Evolutionary conservation across 2,797 vertebrate genomes (phyloP), one percentile per base, ranked within the genome.

Genomic region (Alectoris magna): DNA sequence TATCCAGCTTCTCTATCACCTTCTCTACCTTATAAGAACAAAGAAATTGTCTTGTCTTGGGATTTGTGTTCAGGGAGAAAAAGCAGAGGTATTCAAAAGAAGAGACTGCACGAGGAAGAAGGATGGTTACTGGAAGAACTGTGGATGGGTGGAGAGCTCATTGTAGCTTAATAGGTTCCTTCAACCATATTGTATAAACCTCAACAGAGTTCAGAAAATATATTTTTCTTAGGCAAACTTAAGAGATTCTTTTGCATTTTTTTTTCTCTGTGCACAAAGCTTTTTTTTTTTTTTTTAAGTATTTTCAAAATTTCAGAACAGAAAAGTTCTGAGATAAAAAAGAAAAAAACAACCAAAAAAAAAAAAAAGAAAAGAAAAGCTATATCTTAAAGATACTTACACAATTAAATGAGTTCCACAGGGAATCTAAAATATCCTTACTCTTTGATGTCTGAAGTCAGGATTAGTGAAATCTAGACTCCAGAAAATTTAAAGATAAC

Each of bases 401-500:
- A 74, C 66, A 97, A 95, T 93, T 95, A 96, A 95, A 94, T 92
- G 14, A 95, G 87, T 69, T 96, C 96, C 88, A 88, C 86, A 31
- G 95, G 87, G 84, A 95, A 72, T 85, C 90, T 76, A 87, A 91
- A 93, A 91, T 80, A 93, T 84, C 81, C 87, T 80, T 92, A 48
- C 44, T 93, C 95, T 96, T 96, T 96, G 95, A 97, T 94, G 94
- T 96, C 83, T 96, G 87, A 94, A 95, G 85, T 70, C 75, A 92
- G 90, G 95, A 96, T 97, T 97, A 97, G 91, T 73, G 83, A 96
- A 97, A 96, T 94, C 91, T 95, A 94, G 73, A 82, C 84, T 95
- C 76, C 31, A 88, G 88, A 89, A 96, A 93, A 95, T 92, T 84
- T 95, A 72, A 89, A 93, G 91, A 82, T 86, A 93, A 84, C 78